These are phyloP conservation scores for Alviniconcha strummeri DNA, from an alignment of 2,888 invertebrate genomes.

Conservation along the genomic window DNA sequence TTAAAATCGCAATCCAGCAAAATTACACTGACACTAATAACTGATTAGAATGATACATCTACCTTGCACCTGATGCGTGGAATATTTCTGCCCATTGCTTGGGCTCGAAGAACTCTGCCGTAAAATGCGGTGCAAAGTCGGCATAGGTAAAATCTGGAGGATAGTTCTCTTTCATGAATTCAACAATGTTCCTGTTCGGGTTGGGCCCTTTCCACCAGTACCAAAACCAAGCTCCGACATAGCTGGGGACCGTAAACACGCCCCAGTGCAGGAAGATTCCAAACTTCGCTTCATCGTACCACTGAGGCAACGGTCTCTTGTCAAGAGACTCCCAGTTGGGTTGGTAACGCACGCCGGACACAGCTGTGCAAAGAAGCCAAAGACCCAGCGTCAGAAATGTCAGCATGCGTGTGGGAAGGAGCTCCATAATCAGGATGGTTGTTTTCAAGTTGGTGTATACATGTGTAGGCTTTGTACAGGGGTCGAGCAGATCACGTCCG, in stretches of 20 bases:
- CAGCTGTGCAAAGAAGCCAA: too few species aligned
- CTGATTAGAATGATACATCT: slow-evolving; percentile 88
- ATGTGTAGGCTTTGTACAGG: too few species aligned
- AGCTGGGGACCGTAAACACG: slow-evolving; percentile 83
- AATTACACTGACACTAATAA: slow-evolving; percentile 50
- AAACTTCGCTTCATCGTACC: slow-evolving; percentile 75
- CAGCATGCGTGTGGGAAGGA: too few species aligned
- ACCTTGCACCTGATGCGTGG: slow-evolving; percentile 87
- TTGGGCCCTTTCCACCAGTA: slow-evolving; percentile 46
- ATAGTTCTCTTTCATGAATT: slow-evolving; percentile 88
- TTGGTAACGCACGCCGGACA: slow-evolving; percentile 49
- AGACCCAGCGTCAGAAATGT: too few species aligned
- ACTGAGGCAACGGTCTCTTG: slow-evolving; percentile 70
- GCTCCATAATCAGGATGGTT: too few species aligned
- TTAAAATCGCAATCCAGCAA: neutral
- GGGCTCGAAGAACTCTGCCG: slow-evolving; percentile 90
- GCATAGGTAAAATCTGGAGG: slow-evolving; percentile 91
- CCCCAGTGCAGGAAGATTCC: slow-evolving; percentile 76
- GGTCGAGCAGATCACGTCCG: too few species aligned
- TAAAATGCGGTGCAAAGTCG: slow-evolving; percentile 91
- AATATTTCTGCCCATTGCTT: slow-evolving; percentile 89
- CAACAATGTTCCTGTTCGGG: slow-evolving; percentile 53
- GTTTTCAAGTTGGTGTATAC: too few species aligned
- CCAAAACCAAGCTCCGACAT: slow-evolving; percentile 76
- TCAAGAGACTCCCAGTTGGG: slow-evolving; percentile 92